Percentiles rank a stretch among this genome's conserved stretches.
These are phyloP conservation scores for Candidula unifasciata DNA, from an alignment of 2,888 invertebrate species.

Conservation along the genomic window DNA sequence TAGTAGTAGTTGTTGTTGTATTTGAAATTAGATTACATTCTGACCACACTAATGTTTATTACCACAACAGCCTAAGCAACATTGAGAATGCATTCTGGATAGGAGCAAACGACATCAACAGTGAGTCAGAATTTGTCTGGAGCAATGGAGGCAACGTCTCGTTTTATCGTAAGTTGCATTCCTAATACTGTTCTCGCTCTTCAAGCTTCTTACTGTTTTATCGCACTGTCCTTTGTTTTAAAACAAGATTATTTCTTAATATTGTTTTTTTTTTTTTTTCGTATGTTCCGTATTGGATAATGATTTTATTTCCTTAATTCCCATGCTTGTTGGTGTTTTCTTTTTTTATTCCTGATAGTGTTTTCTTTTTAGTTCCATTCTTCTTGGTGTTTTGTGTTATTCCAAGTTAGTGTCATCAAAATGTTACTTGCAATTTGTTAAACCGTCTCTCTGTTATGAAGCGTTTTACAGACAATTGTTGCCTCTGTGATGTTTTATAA, in stretches of 20 bases:
- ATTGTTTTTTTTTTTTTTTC: too few relatives aligned
- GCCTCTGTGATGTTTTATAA: too few relatives aligned
- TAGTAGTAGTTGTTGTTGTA: too few relatives aligned
- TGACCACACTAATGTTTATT: background rate
- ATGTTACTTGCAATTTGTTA: too few relatives aligned
- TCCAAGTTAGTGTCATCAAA: too few relatives aligned
- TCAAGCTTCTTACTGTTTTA: background rate
- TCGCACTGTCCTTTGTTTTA: too few relatives aligned
- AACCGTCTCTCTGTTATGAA: too few relatives aligned
- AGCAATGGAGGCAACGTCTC: constrained; percentile 86
- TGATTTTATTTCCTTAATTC: constrained; percentile 84
- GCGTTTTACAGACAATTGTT: too few relatives aligned
- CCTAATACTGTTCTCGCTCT: constrained; percentile 77
- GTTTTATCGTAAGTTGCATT: constrained; percentile 83
- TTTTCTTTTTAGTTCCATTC: constrained; percentile 83
- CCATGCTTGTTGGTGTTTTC: background rate
- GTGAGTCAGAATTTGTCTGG: constrained; percentile 90
- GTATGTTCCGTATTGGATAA: too few relatives aligned
- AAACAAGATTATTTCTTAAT: too few relatives aligned
- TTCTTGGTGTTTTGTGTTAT: background rate
- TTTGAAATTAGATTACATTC: too few relatives aligned
- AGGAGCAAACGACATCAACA: constrained; percentile 86
- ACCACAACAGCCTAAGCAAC: constrained; percentile 22
- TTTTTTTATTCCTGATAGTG: background rate
- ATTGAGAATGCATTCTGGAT: constrained; percentile 83